Conservation (phyloP, 2,113 vertebrate species). For the Heterotilapia buettikoferi region DNA sequence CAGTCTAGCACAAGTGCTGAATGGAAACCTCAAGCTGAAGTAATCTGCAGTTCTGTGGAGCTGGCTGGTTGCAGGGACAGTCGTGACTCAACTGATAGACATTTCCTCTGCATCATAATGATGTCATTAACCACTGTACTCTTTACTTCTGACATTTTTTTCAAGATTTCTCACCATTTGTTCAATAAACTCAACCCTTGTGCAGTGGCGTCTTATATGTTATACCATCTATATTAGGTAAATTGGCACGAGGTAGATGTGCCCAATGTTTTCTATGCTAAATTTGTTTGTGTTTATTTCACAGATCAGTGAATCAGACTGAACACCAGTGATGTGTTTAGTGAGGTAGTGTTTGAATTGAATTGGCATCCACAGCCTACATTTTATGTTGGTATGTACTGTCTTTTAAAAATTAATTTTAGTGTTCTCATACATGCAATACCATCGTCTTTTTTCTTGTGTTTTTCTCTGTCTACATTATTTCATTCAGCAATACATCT, state of each 20-base stretch:
- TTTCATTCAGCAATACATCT: neutral
- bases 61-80: neutral
- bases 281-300: neutral
- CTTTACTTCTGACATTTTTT: neutral
- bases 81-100: neutral
- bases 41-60: neutral
- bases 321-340: neutral
- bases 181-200: neutral
- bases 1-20: neutral
- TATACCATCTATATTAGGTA: neutral
- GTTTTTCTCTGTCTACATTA: neutral
- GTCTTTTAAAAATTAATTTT: neutral
- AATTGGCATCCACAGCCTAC: neutral
- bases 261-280: neutral
- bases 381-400: neutral
- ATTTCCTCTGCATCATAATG: neutral
- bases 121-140: neutral
- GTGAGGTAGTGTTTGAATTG: neutral
- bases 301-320: neutral
- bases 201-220: neutral
- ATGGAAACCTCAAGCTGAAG: neutral
- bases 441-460: neutral
- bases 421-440: neutral
- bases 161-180: neutral
- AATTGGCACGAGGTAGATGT: neutral